phyloP scores from a whole-genome alignment of 1,140 invertebrate genomes.

The Tetramorium alpestre region DNA sequence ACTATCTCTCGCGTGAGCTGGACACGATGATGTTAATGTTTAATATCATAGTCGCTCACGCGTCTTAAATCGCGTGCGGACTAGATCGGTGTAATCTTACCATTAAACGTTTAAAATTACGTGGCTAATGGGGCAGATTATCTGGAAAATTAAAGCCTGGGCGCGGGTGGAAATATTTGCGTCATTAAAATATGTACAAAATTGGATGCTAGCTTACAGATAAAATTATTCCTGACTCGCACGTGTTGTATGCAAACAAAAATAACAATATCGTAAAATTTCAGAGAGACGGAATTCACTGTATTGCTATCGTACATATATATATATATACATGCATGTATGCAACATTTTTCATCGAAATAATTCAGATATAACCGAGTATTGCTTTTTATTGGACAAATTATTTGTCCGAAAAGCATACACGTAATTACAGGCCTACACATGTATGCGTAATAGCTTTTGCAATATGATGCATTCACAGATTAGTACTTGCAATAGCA shows the following conservation, averaged over 20 bases:
- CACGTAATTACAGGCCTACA: slow-evolving; percentile 14
- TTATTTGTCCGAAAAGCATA: slow-evolving; percentile 24
- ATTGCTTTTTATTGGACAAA: slow-evolving; percentile 23
- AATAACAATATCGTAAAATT: slow-evolving; percentile 31
- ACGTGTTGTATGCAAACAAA: not conserved
- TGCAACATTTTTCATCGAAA: slow-evolving; percentile 6
- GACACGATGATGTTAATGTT: slow-evolving; percentile 27
- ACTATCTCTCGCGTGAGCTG: slow-evolving; percentile 9
- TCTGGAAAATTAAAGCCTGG: slow-evolving; percentile 38
- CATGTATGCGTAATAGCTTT: slow-evolving; percentile 4
- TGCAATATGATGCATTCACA: not conserved
- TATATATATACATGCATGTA: too few species aligned
- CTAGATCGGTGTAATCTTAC: slow-evolving; percentile 14
- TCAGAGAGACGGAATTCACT: not conserved
- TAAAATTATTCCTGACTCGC: slow-evolving; percentile 26
- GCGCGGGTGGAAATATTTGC: slow-evolving; percentile 30
- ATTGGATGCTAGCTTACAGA: slow-evolving; percentile 42
- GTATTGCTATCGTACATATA: not conserved
- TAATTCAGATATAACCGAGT: not conserved
- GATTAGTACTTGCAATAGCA: slow-evolving; percentile 9
- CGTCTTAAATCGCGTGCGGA: slow-evolving; percentile 49
- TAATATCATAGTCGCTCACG: slow-evolving; percentile 34
- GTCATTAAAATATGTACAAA: slow-evolving; percentile 45
- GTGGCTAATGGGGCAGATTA: slow-evolving; percentile 38
- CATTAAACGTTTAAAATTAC: slow-evolving; percentile 54